phyloP scores from a whole-genome alignment of 1,140 invertebrate species.

The Saccostrea cuccullata region DNA sequence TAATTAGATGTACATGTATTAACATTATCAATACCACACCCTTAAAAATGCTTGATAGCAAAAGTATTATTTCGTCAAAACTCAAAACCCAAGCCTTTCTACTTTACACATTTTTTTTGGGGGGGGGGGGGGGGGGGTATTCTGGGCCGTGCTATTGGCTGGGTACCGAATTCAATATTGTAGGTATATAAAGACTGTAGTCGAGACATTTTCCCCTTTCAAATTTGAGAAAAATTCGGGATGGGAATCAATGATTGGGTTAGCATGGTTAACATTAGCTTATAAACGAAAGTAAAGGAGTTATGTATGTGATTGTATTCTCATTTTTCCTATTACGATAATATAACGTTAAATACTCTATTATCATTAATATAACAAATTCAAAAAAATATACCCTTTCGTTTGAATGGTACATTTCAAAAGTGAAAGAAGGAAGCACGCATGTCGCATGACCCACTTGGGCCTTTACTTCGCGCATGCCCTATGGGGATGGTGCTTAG shows the following conservation, averaged over 20 bases:
- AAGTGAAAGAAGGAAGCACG: neutral
- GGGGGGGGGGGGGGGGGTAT: neutral
- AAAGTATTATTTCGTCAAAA: no score
- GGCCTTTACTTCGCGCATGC: neutral
- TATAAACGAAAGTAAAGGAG: neutral
- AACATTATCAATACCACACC: no score
- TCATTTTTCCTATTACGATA: neutral
- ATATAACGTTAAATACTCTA: neutral
- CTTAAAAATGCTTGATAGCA: neutral
- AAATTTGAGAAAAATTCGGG: neutral
- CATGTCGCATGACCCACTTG: neutral
- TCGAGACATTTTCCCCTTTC: neutral
- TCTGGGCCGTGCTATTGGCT: neutral
- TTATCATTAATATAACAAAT: neutral
- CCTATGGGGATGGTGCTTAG: slow-evolving; percentile 1
- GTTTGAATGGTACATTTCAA: neutral
- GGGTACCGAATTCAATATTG: neutral
- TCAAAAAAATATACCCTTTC: neutral
- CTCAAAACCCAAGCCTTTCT: no score
- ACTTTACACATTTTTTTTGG: neutral
- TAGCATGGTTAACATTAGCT: no score
- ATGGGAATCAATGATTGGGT: no score
- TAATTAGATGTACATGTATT: no score
- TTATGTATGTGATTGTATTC: neutral
- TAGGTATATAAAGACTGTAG: neutral